Percentiles rank a stretch among this genome's conserved stretches.
These are phyloP conservation scores for Tapirus terrestris DNA, from an alignment of 2,113 vertebrate species.

Conservation along the genomic window DNA sequence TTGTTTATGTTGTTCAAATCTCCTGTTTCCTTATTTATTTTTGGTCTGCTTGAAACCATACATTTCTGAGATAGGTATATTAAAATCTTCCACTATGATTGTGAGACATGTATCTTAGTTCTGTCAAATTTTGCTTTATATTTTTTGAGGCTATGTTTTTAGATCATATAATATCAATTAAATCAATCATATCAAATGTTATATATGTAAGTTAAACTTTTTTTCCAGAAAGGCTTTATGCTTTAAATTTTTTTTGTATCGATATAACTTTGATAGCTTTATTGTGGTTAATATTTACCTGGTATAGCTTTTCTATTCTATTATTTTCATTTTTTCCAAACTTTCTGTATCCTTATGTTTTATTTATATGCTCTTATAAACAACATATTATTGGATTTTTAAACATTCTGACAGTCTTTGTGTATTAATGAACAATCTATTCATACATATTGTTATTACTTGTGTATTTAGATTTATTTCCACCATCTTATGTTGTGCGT, in stretches of 20 bases:
- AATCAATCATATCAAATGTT: not conserved
- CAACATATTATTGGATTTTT: not conserved
- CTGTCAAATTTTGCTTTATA: not conserved
- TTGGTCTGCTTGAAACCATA: not conserved
- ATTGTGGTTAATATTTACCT: conserved; percentile 12
- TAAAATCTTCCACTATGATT: not conserved
- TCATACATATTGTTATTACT: not conserved
- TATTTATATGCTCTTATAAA: not conserved
- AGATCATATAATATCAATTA: not conserved
- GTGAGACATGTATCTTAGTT: not conserved
- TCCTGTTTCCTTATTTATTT: not conserved
- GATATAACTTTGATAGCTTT: not conserved
- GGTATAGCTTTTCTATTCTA: not conserved
- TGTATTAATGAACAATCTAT: not conserved
- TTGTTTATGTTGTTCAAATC: not conserved
- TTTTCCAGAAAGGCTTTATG: not conserved
- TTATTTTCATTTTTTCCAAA: not conserved
- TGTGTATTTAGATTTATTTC: not conserved
- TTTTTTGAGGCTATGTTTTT: not conserved
- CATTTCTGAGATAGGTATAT: not conserved
- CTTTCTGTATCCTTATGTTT: not conserved
- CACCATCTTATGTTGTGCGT: not conserved
- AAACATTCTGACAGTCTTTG: not conserved
- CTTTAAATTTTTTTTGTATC: not conserved
- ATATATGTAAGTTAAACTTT: not conserved